Conservation (phyloP, 2,888 invertebrate genomes). For the Meandrusa payeni region DNA sequence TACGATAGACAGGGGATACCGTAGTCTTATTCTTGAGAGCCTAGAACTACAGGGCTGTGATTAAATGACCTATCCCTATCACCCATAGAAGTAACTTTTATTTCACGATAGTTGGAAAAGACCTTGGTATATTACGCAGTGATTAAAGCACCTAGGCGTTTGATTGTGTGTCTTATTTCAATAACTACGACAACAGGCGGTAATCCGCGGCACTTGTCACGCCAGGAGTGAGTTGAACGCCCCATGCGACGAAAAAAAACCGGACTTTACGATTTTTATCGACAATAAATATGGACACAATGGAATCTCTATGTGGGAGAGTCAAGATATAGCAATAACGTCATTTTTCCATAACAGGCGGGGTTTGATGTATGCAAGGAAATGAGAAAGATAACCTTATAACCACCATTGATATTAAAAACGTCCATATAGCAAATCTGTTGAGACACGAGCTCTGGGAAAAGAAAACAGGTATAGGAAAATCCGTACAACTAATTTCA, state of each 20-base stretch:
- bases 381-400: background rate
- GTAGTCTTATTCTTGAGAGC: no score
- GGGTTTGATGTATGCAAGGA: background rate
- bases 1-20: no score
- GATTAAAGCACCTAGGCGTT: constrained; percentile 25
- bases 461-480: no score
- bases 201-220: constrained; percentile 21
- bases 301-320: constrained; percentile 7
- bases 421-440: no score
- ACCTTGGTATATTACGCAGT: no score
- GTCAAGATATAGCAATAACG: constrained; percentile 4
- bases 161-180: constrained; percentile 31
- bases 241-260: constrained; percentile 17
- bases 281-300: constrained; percentile 19
- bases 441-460: no score
- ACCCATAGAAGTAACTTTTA: no score
- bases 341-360: constrained; percentile 4
- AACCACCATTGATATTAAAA: no score
- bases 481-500: no score
- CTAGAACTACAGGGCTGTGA: no score
- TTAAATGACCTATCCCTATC: no score
- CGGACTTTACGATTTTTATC: constrained; percentile 21
- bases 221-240: constrained; percentile 19
- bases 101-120: no score
- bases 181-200: constrained; percentile 25